phyloP scores from a whole-genome alignment of 92 coral and sea anemone species.

The Porites rus region DNA sequence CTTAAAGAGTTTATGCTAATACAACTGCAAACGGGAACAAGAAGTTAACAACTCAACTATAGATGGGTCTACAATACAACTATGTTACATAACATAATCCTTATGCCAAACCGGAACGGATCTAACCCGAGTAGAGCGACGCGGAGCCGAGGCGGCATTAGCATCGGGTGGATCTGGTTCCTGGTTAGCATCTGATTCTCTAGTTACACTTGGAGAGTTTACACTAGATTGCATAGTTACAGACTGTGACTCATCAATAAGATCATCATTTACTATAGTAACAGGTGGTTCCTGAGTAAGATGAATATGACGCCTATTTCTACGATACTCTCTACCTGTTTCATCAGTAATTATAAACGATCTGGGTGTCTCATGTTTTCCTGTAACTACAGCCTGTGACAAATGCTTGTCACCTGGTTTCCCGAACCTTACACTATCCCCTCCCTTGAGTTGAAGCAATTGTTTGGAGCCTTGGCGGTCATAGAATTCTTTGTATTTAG shows the following conservation, averaged over 20 bases:
- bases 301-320: slow-evolving; percentile 33
- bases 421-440: slow-evolving; percentile 5
- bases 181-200: background rate
- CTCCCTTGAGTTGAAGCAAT: too few relatives aligned
- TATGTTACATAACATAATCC: slow-evolving; percentile 20
- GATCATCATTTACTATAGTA: background rate
- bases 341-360: slow-evolving; percentile 16
- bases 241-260: slow-evolving; percentile 1
- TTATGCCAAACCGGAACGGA: slow-evolving; percentile 12
- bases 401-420: slow-evolving; percentile 36
- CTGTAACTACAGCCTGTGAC: background rate
- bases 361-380: slow-evolving; percentile 13
- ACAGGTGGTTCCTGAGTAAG: slow-evolving; percentile 32
- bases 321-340: slow-evolving; percentile 24
- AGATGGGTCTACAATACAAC: background rate
- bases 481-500: too few relatives aligned
- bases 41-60: slow-evolving; percentile 7
- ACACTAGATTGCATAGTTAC: background rate
- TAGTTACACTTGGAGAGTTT: background rate
- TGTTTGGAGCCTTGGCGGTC: too few relatives aligned
- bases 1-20: too few relatives aligned
- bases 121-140: slow-evolving; percentile 20
- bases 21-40: background rate
- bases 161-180: background rate
- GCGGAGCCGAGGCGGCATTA: background rate